Evolutionary conservation across 2,113 vertebrate species (phyloP).

Genomic region (Nansenia antarctica): DNA sequence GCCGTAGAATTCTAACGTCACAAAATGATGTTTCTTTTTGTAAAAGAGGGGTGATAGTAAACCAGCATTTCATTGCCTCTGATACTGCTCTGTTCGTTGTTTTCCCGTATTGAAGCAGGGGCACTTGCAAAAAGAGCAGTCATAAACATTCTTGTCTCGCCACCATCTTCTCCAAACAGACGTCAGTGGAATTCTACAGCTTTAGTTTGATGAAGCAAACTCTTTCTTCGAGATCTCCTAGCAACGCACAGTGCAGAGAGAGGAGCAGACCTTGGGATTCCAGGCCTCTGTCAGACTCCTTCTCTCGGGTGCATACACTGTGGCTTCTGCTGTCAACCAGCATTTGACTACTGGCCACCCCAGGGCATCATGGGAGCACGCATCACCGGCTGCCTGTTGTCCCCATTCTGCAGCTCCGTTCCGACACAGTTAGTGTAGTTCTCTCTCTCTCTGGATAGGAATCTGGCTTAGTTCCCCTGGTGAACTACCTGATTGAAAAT

Average conservation of each 20-base stretch:
- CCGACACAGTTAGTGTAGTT: not conserved
- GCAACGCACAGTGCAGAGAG: conserved; percentile 4
- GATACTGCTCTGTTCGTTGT: too few species aligned
- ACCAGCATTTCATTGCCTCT: too few species aligned
- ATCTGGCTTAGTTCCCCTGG: not conserved
- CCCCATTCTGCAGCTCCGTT: not conserved
- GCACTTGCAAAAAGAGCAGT: not conserved
- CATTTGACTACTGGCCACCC: conserved; percentile 5
- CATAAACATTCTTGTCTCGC: too few species aligned
- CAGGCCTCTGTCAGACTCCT: conserved; percentile 13
- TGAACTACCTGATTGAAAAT: not conserved
- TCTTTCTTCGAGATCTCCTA: conserved; percentile 1
- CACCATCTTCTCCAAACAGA: not conserved
- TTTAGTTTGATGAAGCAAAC: not conserved
- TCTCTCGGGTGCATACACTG: not conserved
- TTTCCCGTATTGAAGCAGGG: not conserved
- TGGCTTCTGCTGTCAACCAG: conserved; percentile 10
- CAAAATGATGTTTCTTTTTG: too few species aligned
- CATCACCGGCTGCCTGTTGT: not conserved
- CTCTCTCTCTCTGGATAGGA: not conserved
- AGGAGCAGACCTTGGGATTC: not conserved
- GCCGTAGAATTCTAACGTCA: too few species aligned
- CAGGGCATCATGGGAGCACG: not conserved
- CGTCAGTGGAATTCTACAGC: not conserved
- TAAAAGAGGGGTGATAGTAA: too few species aligned